These are phyloP conservation scores for Rhynchomys soricoides DNA, from an alignment of 2,113 vertebrate species.

Conservation along the genomic window DNA sequence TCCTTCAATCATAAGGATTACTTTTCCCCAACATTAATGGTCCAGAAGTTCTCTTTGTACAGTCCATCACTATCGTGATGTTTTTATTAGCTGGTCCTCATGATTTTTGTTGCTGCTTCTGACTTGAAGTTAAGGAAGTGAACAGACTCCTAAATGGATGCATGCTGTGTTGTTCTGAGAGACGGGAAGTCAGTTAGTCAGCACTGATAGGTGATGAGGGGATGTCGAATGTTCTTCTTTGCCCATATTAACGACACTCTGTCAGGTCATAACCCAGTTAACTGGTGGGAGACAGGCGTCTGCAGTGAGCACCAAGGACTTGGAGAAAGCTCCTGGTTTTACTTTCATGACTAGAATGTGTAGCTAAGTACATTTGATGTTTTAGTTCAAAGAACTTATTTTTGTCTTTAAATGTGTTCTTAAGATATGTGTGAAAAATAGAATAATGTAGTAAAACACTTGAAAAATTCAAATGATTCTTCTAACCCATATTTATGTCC, in stretches of 20 bases:
- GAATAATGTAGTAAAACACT: not conserved
- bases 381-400: not conserved
- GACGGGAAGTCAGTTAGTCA: constrained; percentile 55
- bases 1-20: constrained; percentile 46
- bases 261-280: constrained; percentile 24
- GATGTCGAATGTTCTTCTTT: not conserved
- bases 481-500: not conserved
- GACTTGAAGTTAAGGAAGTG: constrained; percentile 73
- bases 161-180: constrained; percentile 67
- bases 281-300: not conserved
- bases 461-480: not conserved
- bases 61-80: constrained; percentile 72
- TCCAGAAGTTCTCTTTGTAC: constrained; percentile 76
- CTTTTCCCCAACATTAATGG: constrained; percentile 56
- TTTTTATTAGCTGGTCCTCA: constrained; percentile 80
- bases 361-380: not conserved
- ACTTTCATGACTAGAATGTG: not conserved
- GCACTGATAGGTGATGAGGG: constrained; percentile 21
- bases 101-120: constrained; percentile 72
- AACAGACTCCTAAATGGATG: constrained; percentile 75
- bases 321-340: constrained; percentile 29
- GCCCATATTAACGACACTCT: constrained; percentile 52
- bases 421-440: not conserved
- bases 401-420: constrained; percentile 26
- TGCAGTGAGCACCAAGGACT: constrained; percentile 13